Evolutionary conservation across 2,888 invertebrate genomes (phyloP).

Genomic region (Rhagophthalmus giganteus): DNA sequence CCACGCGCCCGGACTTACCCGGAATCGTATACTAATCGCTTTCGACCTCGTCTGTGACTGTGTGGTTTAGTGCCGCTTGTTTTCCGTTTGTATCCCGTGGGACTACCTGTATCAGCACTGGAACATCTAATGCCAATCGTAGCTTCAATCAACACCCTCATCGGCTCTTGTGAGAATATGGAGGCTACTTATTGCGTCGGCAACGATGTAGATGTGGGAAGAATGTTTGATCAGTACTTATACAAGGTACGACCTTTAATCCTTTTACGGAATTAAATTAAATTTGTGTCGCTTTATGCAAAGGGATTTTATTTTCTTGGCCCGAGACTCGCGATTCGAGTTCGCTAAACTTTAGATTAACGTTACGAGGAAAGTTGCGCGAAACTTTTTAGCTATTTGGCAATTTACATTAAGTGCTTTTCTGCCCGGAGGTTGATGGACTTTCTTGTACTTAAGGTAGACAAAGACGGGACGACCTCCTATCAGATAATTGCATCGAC

Average conservation of each 20-base stretch:
- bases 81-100: slow-evolving; percentile 37
- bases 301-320: slow-evolving; percentile 1
- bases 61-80: slow-evolving; percentile 36
- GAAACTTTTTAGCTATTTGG: slow-evolving; percentile 46
- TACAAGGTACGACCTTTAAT: slow-evolving; percentile 59
- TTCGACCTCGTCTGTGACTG: slow-evolving; percentile 20
- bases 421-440: slow-evolving; percentile 39
- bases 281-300: no score
- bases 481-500: slow-evolving; percentile 41
- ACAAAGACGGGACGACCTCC: slow-evolving; percentile 26
- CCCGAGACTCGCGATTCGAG: slow-evolving; percentile 17
- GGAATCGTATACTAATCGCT: slow-evolving; percentile 32
- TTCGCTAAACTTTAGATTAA: slow-evolving; percentile 43
- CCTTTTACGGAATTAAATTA: slow-evolving; percentile 4
- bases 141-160: slow-evolving; percentile 58
- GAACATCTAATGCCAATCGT: slow-evolving; percentile 59
- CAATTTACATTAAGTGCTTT: slow-evolving; percentile 47
- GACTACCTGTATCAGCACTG: slow-evolving; percentile 52
- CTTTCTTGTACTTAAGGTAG: slow-evolving; percentile 34
- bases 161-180: slow-evolving; percentile 61
- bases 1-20: slow-evolving; percentile 43
- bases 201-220: slow-evolving; percentile 62
- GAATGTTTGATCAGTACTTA: slow-evolving; percentile 69
- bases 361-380: slow-evolving; percentile 45
- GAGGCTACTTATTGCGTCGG: slow-evolving; percentile 67